Evolutionary conservation across 2,797 vertebrate genomes (phyloP).

Genomic region (Hydrolagus colliei): DNA sequence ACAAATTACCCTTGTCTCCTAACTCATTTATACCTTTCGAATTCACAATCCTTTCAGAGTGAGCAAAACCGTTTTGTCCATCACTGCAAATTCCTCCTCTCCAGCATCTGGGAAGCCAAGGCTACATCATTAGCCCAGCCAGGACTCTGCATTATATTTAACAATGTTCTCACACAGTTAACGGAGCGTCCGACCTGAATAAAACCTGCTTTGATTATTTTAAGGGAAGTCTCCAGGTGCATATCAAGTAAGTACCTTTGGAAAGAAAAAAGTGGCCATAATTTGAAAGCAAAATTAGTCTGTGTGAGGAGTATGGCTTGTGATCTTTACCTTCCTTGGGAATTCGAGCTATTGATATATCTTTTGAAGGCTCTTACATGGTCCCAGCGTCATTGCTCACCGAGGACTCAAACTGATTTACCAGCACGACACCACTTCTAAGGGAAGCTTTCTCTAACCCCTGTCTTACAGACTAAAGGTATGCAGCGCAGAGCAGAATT

Average conservation of each 20-base stretch:
- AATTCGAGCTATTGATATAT: not conserved
- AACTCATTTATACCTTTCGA: slow-evolving; percentile 6
- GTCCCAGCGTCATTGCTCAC: not conserved
- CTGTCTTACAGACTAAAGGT: too few relatives aligned
- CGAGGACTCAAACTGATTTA: not conserved
- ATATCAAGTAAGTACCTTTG: slow-evolving; percentile 10
- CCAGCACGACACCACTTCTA: not conserved
- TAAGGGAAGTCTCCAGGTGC: slow-evolving; percentile 10
- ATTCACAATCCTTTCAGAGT: slow-evolving; percentile 8
- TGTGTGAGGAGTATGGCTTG: not conserved
- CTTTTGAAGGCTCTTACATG: not conserved
- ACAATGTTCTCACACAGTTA: slow-evolving; percentile 11
- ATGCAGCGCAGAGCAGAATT: not conserved
- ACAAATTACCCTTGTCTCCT: not conserved
- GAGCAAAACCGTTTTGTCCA: not conserved
- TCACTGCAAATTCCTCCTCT: not conserved
- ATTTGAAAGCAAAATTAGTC: slow-evolving; percentile 7
- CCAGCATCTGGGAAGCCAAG: not conserved
- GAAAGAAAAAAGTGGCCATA: not conserved
- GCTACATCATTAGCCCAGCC: slow-evolving; percentile 14
- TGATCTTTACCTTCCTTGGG: slow-evolving; percentile 7
- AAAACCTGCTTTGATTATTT: slow-evolving; percentile 25
- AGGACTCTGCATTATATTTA: slow-evolving; percentile 24
- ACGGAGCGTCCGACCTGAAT: slow-evolving; percentile 10
- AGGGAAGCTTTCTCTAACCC: not conserved